Base-by-base conservation (phyloP, 2,888 invertebrate genomes). In the Mythimna vitellina region DNA sequence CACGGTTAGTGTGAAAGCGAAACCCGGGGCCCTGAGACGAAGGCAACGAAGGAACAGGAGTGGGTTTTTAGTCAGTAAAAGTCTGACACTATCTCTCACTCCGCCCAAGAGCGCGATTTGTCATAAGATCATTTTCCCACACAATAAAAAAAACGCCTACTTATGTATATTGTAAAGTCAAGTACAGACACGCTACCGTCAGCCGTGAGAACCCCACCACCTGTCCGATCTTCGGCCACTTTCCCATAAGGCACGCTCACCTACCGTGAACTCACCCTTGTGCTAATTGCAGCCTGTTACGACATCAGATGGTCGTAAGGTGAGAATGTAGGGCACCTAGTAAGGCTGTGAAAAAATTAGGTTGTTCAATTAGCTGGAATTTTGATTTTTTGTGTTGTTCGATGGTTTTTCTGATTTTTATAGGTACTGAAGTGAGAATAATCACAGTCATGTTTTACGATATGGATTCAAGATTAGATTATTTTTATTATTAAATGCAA, bases 221-320 rank as follows among this genome's bases (percentile, higher is more conserved):
- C 89, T 91, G 91, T 82, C 71, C 63, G 62, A 73, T 81, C 85
- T 76, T 78, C 77, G 71, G 78, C 65, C 72, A 71, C 82, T 81
- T 91, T 89, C 89, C 92, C 92, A 92, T 92, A 92, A 92, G 90
- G 86, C 91, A 92, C 89, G 87, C 63, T 86, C 91, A 91, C 78
- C 65, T 72, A 89, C 87, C 89, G 89, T 90, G 88, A 89, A 77
- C 67, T 35, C 80, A 72, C 81, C 76, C 70, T 75, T 60, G 77
- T n/a, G 65, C 56, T 78, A 70, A 76, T 64, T 66, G 38, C 65
- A 70, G 76, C 57, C 63, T 66, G 81, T 66, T 81, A 63, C 6
- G 10, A 42, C 25, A 76, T 77, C 81, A 77, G 63, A 63, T 81
- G 78, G 42, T n/a, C 3, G 53, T 56, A 75, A 78, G 76, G 12